A percentile compares a stretch with the other conserved stretches of the same genome.
Conservation (phyloP, 2,113 vertebrate genomes). For the Gobius niger region DNA sequence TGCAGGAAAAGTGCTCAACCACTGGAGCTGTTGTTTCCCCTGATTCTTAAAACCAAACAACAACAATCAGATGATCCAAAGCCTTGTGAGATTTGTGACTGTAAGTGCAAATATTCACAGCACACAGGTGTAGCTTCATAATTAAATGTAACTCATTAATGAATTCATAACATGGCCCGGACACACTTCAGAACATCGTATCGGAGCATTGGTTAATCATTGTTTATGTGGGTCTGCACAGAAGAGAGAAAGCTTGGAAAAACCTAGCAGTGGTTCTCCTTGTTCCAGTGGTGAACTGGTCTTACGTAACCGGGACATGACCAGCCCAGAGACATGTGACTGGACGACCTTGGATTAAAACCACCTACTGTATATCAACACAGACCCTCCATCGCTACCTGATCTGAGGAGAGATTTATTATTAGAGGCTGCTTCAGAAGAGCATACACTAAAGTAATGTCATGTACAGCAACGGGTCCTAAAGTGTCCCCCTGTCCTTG, state of each 20-base stretch:
- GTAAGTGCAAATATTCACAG: too few species aligned
- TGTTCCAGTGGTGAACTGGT: not conserved
- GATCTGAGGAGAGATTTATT: not conserved
- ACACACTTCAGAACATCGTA: not conserved
- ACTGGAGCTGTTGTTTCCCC: too few species aligned
- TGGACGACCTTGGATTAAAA: not conserved
- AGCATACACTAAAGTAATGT: too few species aligned
- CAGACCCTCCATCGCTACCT: not conserved
- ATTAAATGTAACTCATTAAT: too few species aligned
- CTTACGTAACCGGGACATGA: not conserved
- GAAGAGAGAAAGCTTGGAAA: not conserved
- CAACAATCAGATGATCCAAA: too few species aligned
- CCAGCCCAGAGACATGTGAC: not conserved
- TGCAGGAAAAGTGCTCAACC: not conserved
- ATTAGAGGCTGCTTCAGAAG: not conserved
- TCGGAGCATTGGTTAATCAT: not conserved
- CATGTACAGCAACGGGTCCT: too few species aligned
- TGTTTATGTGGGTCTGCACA: not conserved
- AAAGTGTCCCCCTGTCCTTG: too few species aligned
- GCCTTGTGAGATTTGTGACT: too few species aligned
- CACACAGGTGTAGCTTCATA: too few species aligned
- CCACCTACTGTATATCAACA: not conserved
- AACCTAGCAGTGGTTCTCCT: not conserved
- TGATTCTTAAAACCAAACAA: too few species aligned
- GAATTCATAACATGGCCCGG: too few species aligned